phyloP scores from a whole-genome alignment of 1,140 invertebrate species.

The Triops longicaudatus region DNA sequence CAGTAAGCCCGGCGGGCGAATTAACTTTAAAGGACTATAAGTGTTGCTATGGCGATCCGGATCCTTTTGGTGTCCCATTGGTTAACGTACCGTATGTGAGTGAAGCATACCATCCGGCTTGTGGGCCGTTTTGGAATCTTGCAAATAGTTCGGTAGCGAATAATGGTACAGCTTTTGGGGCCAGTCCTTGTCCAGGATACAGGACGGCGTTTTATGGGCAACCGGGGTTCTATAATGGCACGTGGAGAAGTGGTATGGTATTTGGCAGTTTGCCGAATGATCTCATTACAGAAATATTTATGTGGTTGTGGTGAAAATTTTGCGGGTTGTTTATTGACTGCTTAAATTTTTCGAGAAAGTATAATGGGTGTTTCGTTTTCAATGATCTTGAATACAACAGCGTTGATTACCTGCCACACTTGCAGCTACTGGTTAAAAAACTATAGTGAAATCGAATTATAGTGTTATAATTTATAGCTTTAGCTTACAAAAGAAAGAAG shows the following conservation, averaged over 20 bases:
- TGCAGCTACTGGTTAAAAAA: too few species aligned
- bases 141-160: background rate
- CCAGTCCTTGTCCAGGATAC: background rate
- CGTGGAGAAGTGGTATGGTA: background rate
- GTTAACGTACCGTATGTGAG: background rate
- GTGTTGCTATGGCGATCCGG: background rate
- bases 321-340: background rate
- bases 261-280: background rate
- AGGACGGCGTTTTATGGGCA: background rate
- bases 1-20: too few species aligned
- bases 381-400: too few species aligned
- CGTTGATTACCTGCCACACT: too few species aligned
- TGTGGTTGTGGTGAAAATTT: background rate
- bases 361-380: too few species aligned
- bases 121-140: background rate
- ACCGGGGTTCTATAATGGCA: background rate
- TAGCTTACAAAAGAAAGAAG: too few species aligned
- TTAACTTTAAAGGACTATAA: background rate
- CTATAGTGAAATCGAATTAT: too few species aligned
- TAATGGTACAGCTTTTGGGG: background rate
- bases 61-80: background rate
- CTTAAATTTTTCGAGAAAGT: background rate
- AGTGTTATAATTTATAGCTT: too few species aligned
- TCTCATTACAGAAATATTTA: background rate
- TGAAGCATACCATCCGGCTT: background rate